These are phyloP conservation scores for Parus major DNA, from an alignment of 2,113 vertebrate species.

Conservation along the genomic window DNA sequence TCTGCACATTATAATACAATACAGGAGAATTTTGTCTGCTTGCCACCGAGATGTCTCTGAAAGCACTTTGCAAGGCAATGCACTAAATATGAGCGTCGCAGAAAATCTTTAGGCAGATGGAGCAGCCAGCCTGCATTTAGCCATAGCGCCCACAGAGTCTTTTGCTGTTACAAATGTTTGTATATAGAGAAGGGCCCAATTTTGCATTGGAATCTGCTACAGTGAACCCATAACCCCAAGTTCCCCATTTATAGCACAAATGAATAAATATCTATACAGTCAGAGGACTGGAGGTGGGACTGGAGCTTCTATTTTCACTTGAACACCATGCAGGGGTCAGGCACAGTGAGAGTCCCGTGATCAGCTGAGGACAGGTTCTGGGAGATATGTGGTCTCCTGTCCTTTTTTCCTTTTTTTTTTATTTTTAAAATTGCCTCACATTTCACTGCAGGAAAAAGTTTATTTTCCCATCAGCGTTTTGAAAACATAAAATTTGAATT, in stretches of 20 bases:
- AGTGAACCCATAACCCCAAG: constrained; percentile 31
- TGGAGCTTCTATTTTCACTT: constrained; percentile 55
- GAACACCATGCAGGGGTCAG: constrained; percentile 13
- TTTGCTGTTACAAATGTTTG: constrained; percentile 66
- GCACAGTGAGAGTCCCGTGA: constrained; percentile 37
- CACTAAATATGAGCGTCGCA: constrained; percentile 25
- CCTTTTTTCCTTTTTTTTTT: not conserved
- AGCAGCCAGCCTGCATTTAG: constrained; percentile 13
- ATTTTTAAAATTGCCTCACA: not conserved
- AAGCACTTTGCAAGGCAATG: not conserved
- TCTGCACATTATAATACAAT: not conserved
- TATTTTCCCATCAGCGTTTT: not conserved
- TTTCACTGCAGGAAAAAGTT: not conserved
- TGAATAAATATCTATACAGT: constrained; percentile 51
- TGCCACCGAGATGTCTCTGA: not conserved
- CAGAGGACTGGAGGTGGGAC: constrained; percentile 47
- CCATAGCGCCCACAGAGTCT: not conserved
- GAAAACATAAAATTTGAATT: not conserved
- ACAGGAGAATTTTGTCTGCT: constrained; percentile 26
- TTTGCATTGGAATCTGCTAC: constrained; percentile 60
- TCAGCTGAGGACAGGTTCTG: constrained; percentile 38
- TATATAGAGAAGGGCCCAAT: constrained; percentile 52
- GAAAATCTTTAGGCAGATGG: constrained; percentile 40
- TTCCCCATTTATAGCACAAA: constrained; percentile 55
- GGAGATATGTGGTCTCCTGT: not conserved